Conservation (phyloP, 2,888 invertebrate species). For the Drosophila glabriapex region DNA sequence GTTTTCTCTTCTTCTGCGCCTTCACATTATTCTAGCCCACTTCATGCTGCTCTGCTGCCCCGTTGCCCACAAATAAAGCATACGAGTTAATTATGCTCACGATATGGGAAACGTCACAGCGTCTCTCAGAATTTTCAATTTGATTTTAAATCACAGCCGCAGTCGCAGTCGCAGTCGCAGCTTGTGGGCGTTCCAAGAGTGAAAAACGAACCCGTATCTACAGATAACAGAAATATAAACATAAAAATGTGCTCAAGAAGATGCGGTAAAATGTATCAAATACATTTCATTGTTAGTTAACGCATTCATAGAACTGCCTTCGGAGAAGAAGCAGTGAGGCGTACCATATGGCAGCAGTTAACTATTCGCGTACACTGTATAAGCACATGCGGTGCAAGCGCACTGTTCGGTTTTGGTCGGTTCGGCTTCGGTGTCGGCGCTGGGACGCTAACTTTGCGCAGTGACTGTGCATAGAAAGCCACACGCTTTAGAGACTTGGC, state of each 20-base stretch:
- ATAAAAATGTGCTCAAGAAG: slow-evolving; percentile 40
- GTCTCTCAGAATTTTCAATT: slow-evolving; percentile 52
- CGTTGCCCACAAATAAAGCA: slow-evolving; percentile 26
- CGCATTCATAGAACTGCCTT: slow-evolving; percentile 33
- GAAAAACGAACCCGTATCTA: slow-evolving; percentile 5
- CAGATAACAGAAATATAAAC: slow-evolving; percentile 26
- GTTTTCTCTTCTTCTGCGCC: slow-evolving; percentile 24
- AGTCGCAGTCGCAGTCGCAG: slow-evolving; percentile 22
- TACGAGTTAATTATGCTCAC: slow-evolving; percentile 69
- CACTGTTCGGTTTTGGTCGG: slow-evolving; percentile 5
- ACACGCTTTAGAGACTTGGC: slow-evolving; percentile 66
- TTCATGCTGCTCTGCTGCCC: slow-evolving; percentile 54
- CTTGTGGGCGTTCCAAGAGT: slow-evolving; percentile 42
- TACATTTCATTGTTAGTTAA: slow-evolving; percentile 9
- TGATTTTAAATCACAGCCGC: slow-evolving; percentile 17
- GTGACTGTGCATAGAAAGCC: slow-evolving; percentile 75
- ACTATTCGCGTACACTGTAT: slow-evolving; percentile 22
- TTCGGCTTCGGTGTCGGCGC: slow-evolving; percentile 29
- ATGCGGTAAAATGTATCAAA: slow-evolving; percentile 29
- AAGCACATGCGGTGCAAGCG: slow-evolving; percentile 23
- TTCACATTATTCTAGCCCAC: slow-evolving; percentile 42
- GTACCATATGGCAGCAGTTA: slow-evolving; percentile 22
- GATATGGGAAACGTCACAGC: slow-evolving; percentile 58
- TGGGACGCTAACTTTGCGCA: slow-evolving; percentile 62
- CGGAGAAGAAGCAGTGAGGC: slow-evolving; percentile 43